Evolutionary conservation across 2,888 invertebrate species (phyloP), one percentile per base, ranked within the genome.

Genomic region (Hypena proboscidalis): DNA sequence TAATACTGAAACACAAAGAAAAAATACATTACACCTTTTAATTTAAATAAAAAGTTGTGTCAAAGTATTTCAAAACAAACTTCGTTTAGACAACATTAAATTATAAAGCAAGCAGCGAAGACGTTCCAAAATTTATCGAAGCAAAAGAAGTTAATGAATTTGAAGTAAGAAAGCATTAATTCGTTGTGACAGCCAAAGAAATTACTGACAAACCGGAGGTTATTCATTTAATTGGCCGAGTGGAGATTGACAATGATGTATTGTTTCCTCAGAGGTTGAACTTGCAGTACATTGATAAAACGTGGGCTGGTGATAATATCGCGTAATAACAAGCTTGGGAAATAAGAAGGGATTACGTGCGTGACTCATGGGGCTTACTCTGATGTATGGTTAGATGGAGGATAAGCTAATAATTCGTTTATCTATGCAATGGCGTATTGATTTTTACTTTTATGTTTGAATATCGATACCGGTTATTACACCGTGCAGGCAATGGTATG

Each of bases 221-320:
- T 61, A 70, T 68, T 67, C 66, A 77, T 83, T 79, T 82, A 79
- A 83, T 80, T 83, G 77, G 74, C 70, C 74, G 76, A 77, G 76
- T 68, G 69, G 73, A 77, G 77, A 80, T 81, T 82, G 87, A 85
- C 86, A 85, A 77, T 83, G 87, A 89, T 72, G 74, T 77, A 87
- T 85, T 80, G 75, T 84, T 84, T 80, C 80, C 79, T 79, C 71
- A 67, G 74, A 58, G 44, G 67, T 63, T 63, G 56, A 71, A 63
- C 60, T 69, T 59, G 73, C 74, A 80, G 61, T 71, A 69, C 72
- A 77, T 75, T 78, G 78, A 72, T 61, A 68, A n/a, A 66, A 70
- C 76, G 78, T 83, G 76, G 83, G 82, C 72, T 34, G 46, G 62
- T 67, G 76, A 79, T 79, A 74, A 60, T 65, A 78, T 81, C 77